A percentile compares a stretch with the other conserved stretches of the same genome.
phyloP scores from a whole-genome alignment of 1,140 invertebrate genomes.

The Himalopsyche phryganea region DNA sequence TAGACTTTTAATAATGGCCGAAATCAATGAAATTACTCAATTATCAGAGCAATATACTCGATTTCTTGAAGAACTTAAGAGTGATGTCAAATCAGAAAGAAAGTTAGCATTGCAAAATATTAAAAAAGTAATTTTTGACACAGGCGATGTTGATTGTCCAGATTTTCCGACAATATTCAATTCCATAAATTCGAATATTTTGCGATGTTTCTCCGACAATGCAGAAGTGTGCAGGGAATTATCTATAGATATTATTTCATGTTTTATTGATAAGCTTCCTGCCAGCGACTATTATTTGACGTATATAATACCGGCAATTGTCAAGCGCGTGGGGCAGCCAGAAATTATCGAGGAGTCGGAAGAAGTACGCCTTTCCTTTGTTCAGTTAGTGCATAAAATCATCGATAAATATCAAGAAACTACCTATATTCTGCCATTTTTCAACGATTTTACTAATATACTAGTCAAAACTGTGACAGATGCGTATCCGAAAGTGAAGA shows the following conservation, averaged over 20 bases:
- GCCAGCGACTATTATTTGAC: slow-evolving; percentile 67
- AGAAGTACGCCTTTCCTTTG: slow-evolving; percentile 72
- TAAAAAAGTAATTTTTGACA: slow-evolving; percentile 45
- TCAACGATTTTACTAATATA: slow-evolving; percentile 73
- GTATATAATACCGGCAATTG: slow-evolving; percentile 71
- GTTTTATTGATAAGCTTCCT: slow-evolving; percentile 45
- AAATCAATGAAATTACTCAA: not conserved
- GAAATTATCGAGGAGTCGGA: slow-evolving; percentile 81
- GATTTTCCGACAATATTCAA: slow-evolving; percentile 45
- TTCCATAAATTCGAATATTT: slow-evolving; percentile 44
- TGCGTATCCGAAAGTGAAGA: slow-evolving; percentile 74
- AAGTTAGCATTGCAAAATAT: slow-evolving; percentile 40
- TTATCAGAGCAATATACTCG: not conserved
- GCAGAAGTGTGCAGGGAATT: slow-evolving; percentile 45
- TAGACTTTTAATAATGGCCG: slow-evolving; percentile 4
- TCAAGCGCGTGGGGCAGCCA: slow-evolving; percentile 70
- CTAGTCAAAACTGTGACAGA: slow-evolving; percentile 68
- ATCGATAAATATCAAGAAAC: slow-evolving; percentile 61
- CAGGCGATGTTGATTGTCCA: slow-evolving; percentile 37
- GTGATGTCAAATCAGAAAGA: slow-evolving; percentile 16
- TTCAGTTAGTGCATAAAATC: slow-evolving; percentile 63
- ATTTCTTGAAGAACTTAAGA: slow-evolving; percentile 15
- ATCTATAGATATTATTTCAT: slow-evolving; percentile 41
- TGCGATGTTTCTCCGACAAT: slow-evolving; percentile 46
- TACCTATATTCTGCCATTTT: slow-evolving; percentile 59